Conservation (phyloP, 2,797 vertebrate genomes). For the Pelodytes ibericus region DNA sequence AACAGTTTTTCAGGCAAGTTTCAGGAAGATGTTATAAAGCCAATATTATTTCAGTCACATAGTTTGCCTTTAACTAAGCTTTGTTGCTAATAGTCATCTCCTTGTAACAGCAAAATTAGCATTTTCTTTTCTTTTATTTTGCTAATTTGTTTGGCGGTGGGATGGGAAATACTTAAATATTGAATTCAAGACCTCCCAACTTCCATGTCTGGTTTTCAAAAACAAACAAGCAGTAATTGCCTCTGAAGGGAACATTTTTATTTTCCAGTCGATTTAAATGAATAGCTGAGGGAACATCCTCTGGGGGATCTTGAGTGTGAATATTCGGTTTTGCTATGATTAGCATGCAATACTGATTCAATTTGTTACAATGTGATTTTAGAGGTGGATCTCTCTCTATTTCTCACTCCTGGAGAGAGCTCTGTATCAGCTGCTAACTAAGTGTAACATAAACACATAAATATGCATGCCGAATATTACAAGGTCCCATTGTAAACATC, state of each 20-base stretch:
- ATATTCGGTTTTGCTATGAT: slow-evolving; percentile 52
- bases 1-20: no score
- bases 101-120: neutral
- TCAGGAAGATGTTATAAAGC: neutral
- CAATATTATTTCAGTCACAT: neutral
- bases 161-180: neutral
- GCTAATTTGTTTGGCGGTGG: neutral
- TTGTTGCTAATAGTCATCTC: no score
- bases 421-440: slow-evolving; percentile 56
- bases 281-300: slow-evolving; percentile 50
- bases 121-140: neutral
- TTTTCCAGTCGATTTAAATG: slow-evolving; percentile 61
- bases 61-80: neutral
- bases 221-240: slow-evolving; percentile 38
- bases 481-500: slow-evolving; percentile 47
- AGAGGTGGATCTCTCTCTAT: slow-evolving; percentile 33
- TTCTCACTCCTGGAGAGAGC: slow-evolving; percentile 48
- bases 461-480: slow-evolving; percentile 46
- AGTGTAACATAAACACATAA: slow-evolving; percentile 49
- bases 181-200: neutral
- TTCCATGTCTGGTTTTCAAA: neutral
- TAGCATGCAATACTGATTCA: slow-evolving; percentile 60
- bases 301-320: slow-evolving; percentile 20
- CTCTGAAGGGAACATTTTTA: neutral
- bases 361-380: slow-evolving; percentile 58